Evolutionary conservation across 2,888 invertebrate species (phyloP).

Genomic region (Cryptops parisi): DNA sequence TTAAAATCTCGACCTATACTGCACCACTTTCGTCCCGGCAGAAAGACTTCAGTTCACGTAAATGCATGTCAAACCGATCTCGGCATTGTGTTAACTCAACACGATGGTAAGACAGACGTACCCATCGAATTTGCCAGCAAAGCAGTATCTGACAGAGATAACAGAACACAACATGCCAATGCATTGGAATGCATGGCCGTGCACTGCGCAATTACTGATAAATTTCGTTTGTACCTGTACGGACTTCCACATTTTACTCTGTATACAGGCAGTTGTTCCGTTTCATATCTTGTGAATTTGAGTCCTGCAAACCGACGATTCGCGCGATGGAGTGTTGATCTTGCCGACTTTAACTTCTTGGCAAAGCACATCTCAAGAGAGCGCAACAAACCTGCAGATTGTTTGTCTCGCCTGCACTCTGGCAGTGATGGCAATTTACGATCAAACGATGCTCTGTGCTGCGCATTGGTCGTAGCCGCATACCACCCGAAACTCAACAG

Average conservation of each 20-base stretch:
- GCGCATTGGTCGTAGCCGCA: too few species aligned
- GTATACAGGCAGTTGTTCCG: background rate
- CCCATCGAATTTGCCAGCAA: background rate
- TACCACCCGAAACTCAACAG: too few species aligned
- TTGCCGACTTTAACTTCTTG: slow-evolving; percentile 1
- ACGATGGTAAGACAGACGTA: background rate
- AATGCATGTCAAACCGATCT: background rate
- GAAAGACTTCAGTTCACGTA: background rate
- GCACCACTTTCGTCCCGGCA: background rate
- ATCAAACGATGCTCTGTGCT: too few species aligned
- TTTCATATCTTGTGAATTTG: background rate
- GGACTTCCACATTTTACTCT: background rate
- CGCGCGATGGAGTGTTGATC: slow-evolving; percentile 7
- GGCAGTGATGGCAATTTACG: too few species aligned
- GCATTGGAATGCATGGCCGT: slow-evolving; percentile 4
- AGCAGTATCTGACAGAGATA: background rate
- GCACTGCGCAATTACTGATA: slow-evolving; percentile 10
- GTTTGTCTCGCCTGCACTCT: too few species aligned
- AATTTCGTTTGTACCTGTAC: slow-evolving; percentile 4
- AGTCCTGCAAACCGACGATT: background rate
- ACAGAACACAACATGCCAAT: slow-evolving; percentile 2
- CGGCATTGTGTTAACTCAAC: background rate
- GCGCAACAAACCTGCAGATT: too few species aligned
- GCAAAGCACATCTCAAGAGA: too few species aligned
- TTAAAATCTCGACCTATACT: background rate